Evolutionary conservation across 2,113 vertebrate species (phyloP).

Genomic region (Sterrhoptilus dennistouni): DNA sequence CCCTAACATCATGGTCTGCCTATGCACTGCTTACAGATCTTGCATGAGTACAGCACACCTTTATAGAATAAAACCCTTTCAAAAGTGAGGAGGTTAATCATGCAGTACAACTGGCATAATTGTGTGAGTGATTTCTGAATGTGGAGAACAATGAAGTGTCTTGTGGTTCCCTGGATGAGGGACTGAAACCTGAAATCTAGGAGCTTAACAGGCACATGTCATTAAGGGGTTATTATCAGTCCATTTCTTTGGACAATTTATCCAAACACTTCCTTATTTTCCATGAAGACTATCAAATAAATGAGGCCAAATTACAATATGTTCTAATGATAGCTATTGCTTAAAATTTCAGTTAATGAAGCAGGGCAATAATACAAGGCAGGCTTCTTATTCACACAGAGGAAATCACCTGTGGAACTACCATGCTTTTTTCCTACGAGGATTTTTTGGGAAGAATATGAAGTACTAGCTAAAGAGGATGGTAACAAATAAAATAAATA

Average conservation of each 20-base stretch:
- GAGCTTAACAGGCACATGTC: neutral
- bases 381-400: neutral
- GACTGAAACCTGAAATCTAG: neutral
- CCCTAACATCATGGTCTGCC: neutral
- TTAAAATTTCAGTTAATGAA: neutral
- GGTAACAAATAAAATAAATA: neutral
- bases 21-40: neutral
- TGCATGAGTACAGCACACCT: fast-evolving
- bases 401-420: neutral
- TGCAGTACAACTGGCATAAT: neutral
- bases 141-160: neutral
- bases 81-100: neutral
- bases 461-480: neutral
- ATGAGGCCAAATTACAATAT: neutral
- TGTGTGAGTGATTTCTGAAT: neutral
- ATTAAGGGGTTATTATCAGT: neutral
- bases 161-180: neutral
- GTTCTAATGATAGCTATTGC: neutral
- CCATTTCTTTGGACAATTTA: neutral
- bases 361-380: neutral
- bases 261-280: neutral
- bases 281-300: neutral
- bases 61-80: neutral
- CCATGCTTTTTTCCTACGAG: neutral
- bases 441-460: neutral